Percentiles rank a stretch among this genome's conserved stretches.
phyloP scores from a whole-genome alignment of 2,113 vertebrate species.

The Probosciger aterrimus region DNA sequence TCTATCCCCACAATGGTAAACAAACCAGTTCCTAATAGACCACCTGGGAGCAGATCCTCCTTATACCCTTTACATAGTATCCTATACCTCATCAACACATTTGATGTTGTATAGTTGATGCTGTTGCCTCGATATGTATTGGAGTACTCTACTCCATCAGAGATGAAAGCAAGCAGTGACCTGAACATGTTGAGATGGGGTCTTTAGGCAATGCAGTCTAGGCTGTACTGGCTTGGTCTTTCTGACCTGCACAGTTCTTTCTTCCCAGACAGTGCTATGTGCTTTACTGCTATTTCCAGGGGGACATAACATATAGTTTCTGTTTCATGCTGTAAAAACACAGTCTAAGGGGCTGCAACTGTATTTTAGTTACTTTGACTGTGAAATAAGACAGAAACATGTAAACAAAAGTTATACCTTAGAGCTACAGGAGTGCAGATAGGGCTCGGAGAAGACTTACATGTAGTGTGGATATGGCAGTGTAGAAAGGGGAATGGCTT shows the following conservation, averaged over 20 bases:
- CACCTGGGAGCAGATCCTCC: rapidly evolving
- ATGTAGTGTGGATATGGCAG: rapidly evolving
- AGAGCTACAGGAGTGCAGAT: rapidly evolving
- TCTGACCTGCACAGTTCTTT: neutral
- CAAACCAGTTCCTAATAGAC: neutral
- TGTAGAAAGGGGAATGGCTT: neutral
- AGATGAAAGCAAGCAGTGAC: neutral
- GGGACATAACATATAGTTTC: neutral
- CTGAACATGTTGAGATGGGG: neutral
- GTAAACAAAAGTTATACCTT: rapidly evolving
- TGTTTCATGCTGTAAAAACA: neutral
- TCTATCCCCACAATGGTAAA: neutral
- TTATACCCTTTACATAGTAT: neutral
- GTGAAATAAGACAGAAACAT: neutral
- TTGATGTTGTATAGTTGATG: neutral
- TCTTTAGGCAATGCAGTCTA: neutral
- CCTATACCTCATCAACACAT: neutral
- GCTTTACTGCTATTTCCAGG: neutral
- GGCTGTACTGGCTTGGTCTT: neutral
- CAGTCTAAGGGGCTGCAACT: rapidly evolving
- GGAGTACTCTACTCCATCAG: neutral
- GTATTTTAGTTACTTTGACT: neutral
- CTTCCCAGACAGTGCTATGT: neutral
- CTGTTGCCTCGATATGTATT: neutral
- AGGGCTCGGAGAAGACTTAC: neutral